These are phyloP conservation scores for Lathronympha strigana DNA, from an alignment of 2,888 invertebrate genomes.

Conservation along the genomic window DNA sequence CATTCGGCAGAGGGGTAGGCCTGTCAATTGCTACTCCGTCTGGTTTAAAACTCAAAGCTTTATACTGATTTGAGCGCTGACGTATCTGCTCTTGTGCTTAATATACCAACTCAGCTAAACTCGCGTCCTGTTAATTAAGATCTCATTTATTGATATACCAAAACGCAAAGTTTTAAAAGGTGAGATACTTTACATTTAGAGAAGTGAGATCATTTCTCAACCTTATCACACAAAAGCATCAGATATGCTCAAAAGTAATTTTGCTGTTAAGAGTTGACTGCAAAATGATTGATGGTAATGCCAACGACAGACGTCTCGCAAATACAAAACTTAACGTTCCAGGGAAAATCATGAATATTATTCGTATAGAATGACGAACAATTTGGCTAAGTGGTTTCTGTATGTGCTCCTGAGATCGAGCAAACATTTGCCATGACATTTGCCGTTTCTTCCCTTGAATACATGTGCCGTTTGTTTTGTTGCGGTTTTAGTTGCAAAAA, in stretches of 20 bases:
- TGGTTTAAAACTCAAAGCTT: not conserved
- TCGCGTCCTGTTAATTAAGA: conserved; percentile 14
- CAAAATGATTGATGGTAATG: conserved; percentile 74
- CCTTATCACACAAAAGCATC: conserved; percentile 66
- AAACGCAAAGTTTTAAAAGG: conserved; percentile 26
- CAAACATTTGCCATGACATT: conserved; percentile 46
- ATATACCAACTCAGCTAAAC: not conserved
- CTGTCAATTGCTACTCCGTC: not conserved
- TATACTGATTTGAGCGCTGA: not conserved
- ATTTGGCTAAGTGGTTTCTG: conserved; percentile 42
- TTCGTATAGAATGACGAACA: conserved; percentile 36
- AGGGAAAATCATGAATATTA: conserved; percentile 47
- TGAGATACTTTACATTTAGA: conserved; percentile 31
- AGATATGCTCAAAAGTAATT: conserved; percentile 75
- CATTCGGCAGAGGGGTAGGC: too few species aligned
- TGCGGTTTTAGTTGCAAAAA: not conserved
- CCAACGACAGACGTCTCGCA: conserved; percentile 65
- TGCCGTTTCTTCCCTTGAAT: conserved; percentile 34
- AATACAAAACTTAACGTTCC: conserved; percentile 53
- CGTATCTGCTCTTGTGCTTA: not conserved
- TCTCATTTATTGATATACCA: conserved; percentile 18
- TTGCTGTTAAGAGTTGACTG: conserved; percentile 70
- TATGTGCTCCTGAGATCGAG: conserved; percentile 21
- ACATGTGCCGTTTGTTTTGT: not conserved
- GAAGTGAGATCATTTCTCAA: conserved; percentile 65